Evolutionary conservation across 1,140 invertebrate species (phyloP).

Genomic region (Meloidogyne hapla): DNA sequence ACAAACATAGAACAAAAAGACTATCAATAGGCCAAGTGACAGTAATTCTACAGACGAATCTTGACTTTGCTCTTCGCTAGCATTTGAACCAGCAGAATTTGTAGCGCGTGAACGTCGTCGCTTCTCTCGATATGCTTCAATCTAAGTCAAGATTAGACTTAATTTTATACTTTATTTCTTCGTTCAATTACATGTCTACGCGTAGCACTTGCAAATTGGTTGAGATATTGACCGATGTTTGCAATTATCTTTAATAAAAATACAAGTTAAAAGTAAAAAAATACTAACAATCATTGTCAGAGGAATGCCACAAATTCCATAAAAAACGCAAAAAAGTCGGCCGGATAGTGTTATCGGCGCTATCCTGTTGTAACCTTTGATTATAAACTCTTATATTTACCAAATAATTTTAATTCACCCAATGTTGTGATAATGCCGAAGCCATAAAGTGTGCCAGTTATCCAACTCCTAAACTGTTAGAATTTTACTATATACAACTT

Average conservation of each 20-base stretch:
- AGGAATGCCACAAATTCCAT: slow-evolving; percentile 57
- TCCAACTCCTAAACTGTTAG: slow-evolving; percentile 19
- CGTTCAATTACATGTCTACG: slow-evolving; percentile 44
- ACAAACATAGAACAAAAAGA: slow-evolving; percentile 51
- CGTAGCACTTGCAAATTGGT: slow-evolving; percentile 50
- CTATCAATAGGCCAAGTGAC: slow-evolving; percentile 43
- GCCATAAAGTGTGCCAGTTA: slow-evolving; percentile 62
- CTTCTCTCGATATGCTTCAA: slow-evolving; percentile 36
- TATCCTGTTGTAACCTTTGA: slow-evolving; percentile 61
- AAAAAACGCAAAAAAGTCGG: slow-evolving; percentile 59
- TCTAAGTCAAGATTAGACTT: slow-evolving; percentile 9
- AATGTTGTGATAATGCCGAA: slow-evolving; percentile 63
- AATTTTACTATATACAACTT: not conserved
- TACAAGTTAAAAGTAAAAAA: slow-evolving; percentile 2
- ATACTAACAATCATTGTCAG: slow-evolving; percentile 48
- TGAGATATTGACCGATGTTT: slow-evolving; percentile 54
- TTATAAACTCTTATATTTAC: not conserved
- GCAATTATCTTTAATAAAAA: slow-evolving; percentile 45
- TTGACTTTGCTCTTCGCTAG: slow-evolving; percentile 44
- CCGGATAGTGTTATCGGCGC: slow-evolving; percentile 58
- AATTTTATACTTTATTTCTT: not conserved
- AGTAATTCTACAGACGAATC: slow-evolving; percentile 46
- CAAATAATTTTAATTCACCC: slow-evolving; percentile 34
- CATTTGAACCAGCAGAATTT: not conserved
- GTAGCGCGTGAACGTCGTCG: slow-evolving; percentile 18